phyloP scores from a whole-genome alignment of 2,113 vertebrate species.

The Galbula dea region DNA sequence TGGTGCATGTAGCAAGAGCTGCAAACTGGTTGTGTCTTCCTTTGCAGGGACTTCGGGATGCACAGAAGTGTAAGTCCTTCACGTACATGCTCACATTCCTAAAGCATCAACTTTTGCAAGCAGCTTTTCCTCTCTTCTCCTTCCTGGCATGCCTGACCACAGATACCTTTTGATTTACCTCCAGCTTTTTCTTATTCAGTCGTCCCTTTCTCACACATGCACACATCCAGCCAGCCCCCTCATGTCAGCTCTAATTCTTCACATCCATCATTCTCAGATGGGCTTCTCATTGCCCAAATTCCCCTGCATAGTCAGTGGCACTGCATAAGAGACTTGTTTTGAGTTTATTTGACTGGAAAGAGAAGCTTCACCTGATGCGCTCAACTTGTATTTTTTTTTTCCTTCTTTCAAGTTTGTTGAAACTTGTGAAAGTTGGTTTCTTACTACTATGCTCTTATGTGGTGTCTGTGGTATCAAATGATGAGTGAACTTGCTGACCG shows the following conservation, averaged over 20 bases:
- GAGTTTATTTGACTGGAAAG: not conserved
- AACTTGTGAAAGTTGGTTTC: not conserved
- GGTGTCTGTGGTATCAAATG: not conserved
- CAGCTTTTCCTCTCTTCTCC: fast-evolving
- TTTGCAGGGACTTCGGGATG: not conserved
- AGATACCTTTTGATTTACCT: not conserved
- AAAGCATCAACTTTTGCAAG: not conserved
- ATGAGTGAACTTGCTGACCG: not conserved
- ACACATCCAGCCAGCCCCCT: fast-evolving
- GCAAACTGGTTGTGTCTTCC: not conserved
- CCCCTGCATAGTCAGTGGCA: not conserved
- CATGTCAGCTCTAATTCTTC: not conserved
- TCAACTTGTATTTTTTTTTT: not conserved
- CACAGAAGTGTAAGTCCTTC: not conserved
- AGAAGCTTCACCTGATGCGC: not conserved
- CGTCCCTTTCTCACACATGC: not conserved
- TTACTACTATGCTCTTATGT: not conserved
- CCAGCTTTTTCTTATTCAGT: not conserved
- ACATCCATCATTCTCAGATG: not conserved
- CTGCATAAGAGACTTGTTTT: not conserved
- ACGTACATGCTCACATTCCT: fast-evolving
- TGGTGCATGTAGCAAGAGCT: not conserved
- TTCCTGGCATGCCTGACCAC: not conserved
- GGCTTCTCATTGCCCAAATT: not conserved
- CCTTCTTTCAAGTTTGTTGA: not conserved